Base-by-base conservation (phyloP, 2,888 invertebrate species). In the Drosophila meridionalis region DNA sequence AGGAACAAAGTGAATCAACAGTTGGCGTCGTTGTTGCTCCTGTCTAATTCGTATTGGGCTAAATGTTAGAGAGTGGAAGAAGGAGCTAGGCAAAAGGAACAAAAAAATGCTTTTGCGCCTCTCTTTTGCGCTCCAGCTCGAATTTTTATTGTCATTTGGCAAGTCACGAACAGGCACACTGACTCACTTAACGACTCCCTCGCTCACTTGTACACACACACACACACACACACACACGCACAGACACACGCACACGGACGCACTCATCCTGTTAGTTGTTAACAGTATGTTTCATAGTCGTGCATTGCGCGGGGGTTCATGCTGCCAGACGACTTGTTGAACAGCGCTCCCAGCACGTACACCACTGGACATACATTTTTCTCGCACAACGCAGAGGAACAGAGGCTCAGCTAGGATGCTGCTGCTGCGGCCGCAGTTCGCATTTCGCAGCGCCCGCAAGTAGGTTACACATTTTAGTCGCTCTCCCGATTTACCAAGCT, bases 381-480 rank as follows among this genome's bases (percentile, higher is more conserved):
- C 72, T 69, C 63, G 47, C 71, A 53, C 69, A 68, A 69, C 76
- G 57, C 61, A 69, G 52, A 75, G 67, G 52, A 74, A 63, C 48
- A 64, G 32, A 45, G n/a, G 47, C 26, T 43, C 59, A 58, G 60
- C 65, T 66, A 56, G 74, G 86, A 88, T 76, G 88, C 79, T 85
- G 83, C 47, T 57, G 70, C 56, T 70, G 68, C 57, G 63, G 64
- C 34, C 73, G 62, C 87, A 88, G 83, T 85, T 86, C 71, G 69
- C 82, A 78, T 83, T 76, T 74, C 52, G 66, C 77, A 83, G 89
- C 84, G 89, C 80, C 82, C 75, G 77, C 84, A 88, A 88, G 89
- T 88, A 86, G 87, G 89, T 86, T 88, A 85, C 79, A 86, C 59
- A 85, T 83, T 85, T 87, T 87, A 83, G 32, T 26, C 40, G 67